Percentiles rank a stretch among this genome's conserved stretches.
Conservation (phyloP, 2,113 vertebrate species). For the Acinonyx jubatus region DNA sequence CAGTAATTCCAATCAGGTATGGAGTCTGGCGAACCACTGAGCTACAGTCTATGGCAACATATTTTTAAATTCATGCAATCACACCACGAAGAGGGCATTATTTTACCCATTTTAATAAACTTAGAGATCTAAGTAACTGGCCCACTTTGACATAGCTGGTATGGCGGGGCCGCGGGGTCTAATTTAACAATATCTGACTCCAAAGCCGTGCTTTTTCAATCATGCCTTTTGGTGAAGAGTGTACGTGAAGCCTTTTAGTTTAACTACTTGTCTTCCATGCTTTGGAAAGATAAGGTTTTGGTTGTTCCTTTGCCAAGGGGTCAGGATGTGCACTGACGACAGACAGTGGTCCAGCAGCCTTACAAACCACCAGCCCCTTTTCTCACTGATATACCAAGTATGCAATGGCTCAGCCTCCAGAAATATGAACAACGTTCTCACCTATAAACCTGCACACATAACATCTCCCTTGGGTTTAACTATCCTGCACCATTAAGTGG, state of each 20-base stretch:
- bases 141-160: background rate
- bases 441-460: background rate
- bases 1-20: background rate
- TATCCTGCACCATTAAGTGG: background rate
- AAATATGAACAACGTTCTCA: background rate
- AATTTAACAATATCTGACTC: constrained; percentile 36
- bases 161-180: background rate
- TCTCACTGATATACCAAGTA: background rate
- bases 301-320: background rate
- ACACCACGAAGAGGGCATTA: background rate
- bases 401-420: background rate
- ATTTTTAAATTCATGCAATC: constrained; percentile 7
- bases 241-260: background rate
- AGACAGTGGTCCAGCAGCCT: background rate
- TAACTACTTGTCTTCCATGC: background rate
- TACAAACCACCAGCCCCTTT: background rate
- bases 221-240: background rate
- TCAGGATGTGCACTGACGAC: background rate
- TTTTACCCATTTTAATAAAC: constrained; percentile 35
- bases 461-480: background rate
- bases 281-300: background rate
- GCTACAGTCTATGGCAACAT: background rate
- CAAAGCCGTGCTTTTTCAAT: constrained; percentile 21
- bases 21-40: background rate
- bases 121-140: background rate